Evolutionary conservation across 2,113 vertebrate species (phyloP).

Genomic region (Verasper variegatus): DNA sequence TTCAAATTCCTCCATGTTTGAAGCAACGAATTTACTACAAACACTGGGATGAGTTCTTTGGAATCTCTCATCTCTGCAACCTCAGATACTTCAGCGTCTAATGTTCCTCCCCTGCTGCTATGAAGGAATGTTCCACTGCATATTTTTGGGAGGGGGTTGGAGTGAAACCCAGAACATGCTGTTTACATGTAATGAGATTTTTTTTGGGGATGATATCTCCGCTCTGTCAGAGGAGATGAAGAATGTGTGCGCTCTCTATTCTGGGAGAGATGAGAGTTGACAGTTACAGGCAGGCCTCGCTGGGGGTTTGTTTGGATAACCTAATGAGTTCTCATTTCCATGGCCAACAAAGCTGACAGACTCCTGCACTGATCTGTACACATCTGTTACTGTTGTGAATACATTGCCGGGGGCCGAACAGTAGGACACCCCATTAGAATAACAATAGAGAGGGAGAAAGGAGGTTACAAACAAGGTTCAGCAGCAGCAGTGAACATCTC

Average conservation of each 20-base stretch:
- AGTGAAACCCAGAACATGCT: constrained; percentile 20
- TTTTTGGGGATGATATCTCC: constrained; percentile 25
- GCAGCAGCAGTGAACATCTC: neutral
- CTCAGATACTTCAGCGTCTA: constrained; percentile 39
- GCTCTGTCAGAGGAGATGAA: constrained; percentile 4
- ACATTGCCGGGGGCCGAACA: constrained; percentile 19
- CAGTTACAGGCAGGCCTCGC: constrained; percentile 44
- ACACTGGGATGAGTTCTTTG: constrained; percentile 31
- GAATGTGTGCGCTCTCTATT: neutral
- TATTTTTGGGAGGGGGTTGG: neutral
- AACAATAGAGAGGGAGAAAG: constrained; percentile 1
- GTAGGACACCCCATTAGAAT: neutral
- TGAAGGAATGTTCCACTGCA: constrained; percentile 49
- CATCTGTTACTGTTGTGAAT: constrained; percentile 50
- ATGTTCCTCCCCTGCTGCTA: constrained; percentile 42
- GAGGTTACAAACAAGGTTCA: neutral
- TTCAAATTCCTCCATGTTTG: constrained; percentile 39
- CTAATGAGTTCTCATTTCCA: constrained; percentile 61
- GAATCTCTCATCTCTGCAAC: constrained; percentile 38
- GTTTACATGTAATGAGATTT: constrained; percentile 45
- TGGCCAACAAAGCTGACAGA: constrained; percentile 37
- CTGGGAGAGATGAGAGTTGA: neutral
- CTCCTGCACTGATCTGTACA: constrained; percentile 38
- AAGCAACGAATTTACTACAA: constrained; percentile 27
- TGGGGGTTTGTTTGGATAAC: constrained; percentile 61